A percentile compares a stretch with the other conserved stretches of the same genome.
phyloP scores from a whole-genome alignment of 2,113 vertebrate species.

The Prunella himalayana region DNA sequence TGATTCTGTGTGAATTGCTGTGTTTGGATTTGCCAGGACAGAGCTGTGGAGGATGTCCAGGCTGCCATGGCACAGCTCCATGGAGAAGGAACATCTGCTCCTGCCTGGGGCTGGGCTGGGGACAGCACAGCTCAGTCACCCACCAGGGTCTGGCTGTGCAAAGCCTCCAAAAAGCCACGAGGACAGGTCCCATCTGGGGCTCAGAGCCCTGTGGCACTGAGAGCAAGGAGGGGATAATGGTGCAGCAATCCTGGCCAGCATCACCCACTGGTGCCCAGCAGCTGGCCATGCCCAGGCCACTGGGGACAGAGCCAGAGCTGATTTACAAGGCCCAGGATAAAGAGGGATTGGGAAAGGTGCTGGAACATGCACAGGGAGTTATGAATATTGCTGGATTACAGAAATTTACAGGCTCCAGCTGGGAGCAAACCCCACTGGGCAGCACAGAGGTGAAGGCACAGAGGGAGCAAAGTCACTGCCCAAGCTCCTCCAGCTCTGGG shows the following conservation, averaged over 20 bases:
- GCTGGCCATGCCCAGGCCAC: not conserved
- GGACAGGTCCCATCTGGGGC: not conserved
- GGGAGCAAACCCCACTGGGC: not conserved
- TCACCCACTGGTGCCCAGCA: fast-evolving
- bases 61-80: not conserved
- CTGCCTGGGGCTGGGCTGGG: not conserved
- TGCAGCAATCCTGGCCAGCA: not conserved
- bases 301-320: not conserved
- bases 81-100: not conserved
- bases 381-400: not conserved
- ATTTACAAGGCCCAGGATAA: not conserved
- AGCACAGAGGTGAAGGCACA: not conserved
- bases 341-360: not conserved
- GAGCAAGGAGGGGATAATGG: not conserved
- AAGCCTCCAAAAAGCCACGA: not conserved
- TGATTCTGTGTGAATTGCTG: not conserved
- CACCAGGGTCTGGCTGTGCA: not conserved
- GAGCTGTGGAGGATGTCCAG: fast-evolving
- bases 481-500: not conserved
- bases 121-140: not conserved
- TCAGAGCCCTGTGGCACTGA: not conserved
- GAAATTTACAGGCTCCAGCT: not conserved
- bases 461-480: not conserved
- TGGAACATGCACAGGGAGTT: not conserved
- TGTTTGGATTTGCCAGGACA: not conserved